A percentile compares a stretch with the other conserved stretches of the same genome.
These are phyloP conservation scores for Sandelia bainsii DNA, from an alignment of 2,797 vertebrate genomes.

Conservation along the genomic window DNA sequence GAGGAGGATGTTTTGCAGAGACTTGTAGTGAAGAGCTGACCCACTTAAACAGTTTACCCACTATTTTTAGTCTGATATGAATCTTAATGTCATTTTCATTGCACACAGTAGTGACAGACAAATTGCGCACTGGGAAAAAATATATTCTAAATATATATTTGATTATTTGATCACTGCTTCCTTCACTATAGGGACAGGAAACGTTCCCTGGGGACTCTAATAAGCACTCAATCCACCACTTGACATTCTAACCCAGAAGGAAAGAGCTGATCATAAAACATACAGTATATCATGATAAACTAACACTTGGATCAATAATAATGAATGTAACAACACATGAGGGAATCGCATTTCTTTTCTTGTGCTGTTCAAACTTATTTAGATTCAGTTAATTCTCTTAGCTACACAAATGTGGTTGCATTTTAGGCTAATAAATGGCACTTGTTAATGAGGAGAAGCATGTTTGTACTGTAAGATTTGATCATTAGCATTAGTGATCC, in stretches of 20 bases:
- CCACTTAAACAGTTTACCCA: constrained; percentile 24
- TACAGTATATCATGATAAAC: background rate
- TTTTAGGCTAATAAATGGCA: background rate
- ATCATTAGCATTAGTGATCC: too few relatives aligned
- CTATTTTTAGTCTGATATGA: constrained; percentile 35
- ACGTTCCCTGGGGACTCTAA: background rate
- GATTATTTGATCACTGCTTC: constrained; percentile 9
- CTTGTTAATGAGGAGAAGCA: background rate
- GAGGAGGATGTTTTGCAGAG: constrained; percentile 11
- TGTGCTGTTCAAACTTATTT: background rate
- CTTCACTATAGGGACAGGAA: constrained; percentile 9
- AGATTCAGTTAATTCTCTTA: too few relatives aligned
- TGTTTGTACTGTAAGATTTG: too few relatives aligned
- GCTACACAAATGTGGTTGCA: too few relatives aligned
- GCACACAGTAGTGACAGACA: background rate
- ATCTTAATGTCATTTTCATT: constrained; percentile 3
- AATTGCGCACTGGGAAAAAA: background rate
- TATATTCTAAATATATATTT: constrained; percentile 9
- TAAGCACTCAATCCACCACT: constrained; percentile 3
- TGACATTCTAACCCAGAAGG: constrained; percentile 5
- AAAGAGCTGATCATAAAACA: background rate
- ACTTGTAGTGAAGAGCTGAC: constrained; percentile 19
- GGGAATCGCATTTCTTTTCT: background rate
- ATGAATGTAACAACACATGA: background rate
- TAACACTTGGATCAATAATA: background rate